These are phyloP conservation scores for Gila orcuttii DNA, from an alignment of 2,113 vertebrate genomes.

Conservation along the genomic window DNA sequence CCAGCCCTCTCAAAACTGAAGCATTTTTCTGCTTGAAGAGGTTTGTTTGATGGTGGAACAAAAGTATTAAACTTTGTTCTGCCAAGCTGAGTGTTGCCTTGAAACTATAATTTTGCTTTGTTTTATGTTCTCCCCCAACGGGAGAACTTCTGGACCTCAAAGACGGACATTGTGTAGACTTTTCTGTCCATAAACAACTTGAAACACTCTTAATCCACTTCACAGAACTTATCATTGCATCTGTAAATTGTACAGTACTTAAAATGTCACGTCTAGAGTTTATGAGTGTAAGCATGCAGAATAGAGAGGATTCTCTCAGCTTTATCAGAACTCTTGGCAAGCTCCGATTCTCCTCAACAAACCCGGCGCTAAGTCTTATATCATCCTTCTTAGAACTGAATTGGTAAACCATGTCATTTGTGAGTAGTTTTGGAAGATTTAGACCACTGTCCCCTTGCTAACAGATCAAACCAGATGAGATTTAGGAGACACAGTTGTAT, in stretches of 20 bases:
- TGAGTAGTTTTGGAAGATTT: slow-evolving; percentile 71
- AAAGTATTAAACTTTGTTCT: background rate
- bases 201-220: slow-evolving; percentile 40
- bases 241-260: slow-evolving; percentile 51
- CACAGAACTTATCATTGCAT: slow-evolving; percentile 34
- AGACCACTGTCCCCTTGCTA: slow-evolving; percentile 63
- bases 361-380: slow-evolving; percentile 32
- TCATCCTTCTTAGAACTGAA: slow-evolving; percentile 71
- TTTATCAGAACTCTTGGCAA: slow-evolving; percentile 38
- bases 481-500: slow-evolving; percentile 69
- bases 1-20: background rate
- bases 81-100: slow-evolving; percentile 12
- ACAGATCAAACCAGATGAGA: slow-evolving; percentile 74
- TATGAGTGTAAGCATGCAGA: slow-evolving; percentile 26
- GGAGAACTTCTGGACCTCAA: slow-evolving; percentile 31
- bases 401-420: slow-evolving; percentile 71
- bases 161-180: slow-evolving; percentile 21
- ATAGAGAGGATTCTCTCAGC: slow-evolving; percentile 33
- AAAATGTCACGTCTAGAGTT: slow-evolving; percentile 48
- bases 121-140: background rate
- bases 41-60: slow-evolving; percentile 7
- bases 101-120: slow-evolving; percentile 24
- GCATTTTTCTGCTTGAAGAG: background rate
- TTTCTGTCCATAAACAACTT: slow-evolving; percentile 48
- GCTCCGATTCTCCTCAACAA: slow-evolving; percentile 12